Conservation (phyloP, 1,140 invertebrate genomes). For the Drosophila obscura region DNA sequence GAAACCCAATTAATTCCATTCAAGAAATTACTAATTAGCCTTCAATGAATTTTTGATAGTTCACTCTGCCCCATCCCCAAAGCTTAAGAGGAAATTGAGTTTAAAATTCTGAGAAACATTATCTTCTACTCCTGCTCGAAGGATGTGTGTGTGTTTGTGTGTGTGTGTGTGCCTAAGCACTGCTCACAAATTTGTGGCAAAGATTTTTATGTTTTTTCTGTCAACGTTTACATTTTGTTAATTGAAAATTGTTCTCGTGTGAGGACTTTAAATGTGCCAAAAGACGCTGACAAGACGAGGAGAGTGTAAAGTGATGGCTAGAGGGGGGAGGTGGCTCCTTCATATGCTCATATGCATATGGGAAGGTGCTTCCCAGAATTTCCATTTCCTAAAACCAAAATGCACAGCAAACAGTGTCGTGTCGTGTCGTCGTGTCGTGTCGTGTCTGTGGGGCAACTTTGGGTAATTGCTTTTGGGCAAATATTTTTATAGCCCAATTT, state of each 20-base stretch:
- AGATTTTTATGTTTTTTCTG: conserved; percentile 43
- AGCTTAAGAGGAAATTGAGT: conserved; percentile 16
- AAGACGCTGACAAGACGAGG: conserved; percentile 22
- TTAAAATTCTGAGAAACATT: conserved; percentile 3
- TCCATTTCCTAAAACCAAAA: background rate
- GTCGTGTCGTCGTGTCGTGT: background rate
- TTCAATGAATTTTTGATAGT: conserved; percentile 46
- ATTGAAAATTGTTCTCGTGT: conserved; percentile 55
- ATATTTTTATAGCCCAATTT: conserved; percentile 59
- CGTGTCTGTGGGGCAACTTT: conserved; percentile 29
- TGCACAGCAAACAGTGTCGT: conserved; percentile 4
- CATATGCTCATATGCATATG: background rate
- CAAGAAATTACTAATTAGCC: conserved; percentile 52
- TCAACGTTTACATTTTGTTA: conserved; percentile 70
- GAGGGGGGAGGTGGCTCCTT: too few species aligned
- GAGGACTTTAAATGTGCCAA: conserved; percentile 33
- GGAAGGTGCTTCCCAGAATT: background rate
- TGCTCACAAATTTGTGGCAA: conserved; percentile 10
- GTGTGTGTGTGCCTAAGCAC: conserved; percentile 9
- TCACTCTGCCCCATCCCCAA: background rate
- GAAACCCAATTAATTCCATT: conserved; percentile 63
- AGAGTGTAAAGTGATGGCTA: conserved; percentile 42
- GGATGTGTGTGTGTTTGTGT: too few species aligned
- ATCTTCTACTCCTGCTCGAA: background rate
- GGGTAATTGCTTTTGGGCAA: conserved; percentile 63